Evolutionary conservation across 2,797 vertebrate species (phyloP).

Genomic region (Crocodylus rhombifer): DNA sequence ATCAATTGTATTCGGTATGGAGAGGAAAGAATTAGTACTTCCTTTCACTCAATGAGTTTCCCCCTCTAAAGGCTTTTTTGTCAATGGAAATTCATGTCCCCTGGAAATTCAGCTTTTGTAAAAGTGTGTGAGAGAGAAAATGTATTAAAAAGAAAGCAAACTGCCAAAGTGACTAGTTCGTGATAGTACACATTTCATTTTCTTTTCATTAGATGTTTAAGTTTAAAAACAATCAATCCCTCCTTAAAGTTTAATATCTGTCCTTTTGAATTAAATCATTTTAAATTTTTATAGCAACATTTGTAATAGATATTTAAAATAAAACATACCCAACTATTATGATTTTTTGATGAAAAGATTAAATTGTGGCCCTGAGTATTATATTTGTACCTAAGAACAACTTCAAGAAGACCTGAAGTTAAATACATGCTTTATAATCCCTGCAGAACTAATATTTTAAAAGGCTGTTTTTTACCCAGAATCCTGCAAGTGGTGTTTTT

Average conservation of each 20-base stretch:
- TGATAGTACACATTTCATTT: accelerated
- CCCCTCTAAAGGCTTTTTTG: no score
- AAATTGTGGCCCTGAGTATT: neutral
- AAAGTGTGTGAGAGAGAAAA: neutral
- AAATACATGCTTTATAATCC: neutral
- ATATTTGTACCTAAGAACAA: neutral
- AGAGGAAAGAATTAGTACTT: no score
- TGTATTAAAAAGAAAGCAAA: no score
- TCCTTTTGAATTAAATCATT: neutral
- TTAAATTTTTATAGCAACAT: neutral
- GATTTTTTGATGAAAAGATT: neutral
- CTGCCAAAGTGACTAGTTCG: neutral
- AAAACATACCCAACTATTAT: neutral
- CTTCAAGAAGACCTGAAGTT: constrained; percentile 30
- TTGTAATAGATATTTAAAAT: neutral
- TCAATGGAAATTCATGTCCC: neutral
- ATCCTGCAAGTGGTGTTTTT: neutral
- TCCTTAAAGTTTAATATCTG: neutral
- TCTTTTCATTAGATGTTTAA: neutral
- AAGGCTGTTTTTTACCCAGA: constrained; percentile 36
- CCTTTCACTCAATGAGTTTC: no score
- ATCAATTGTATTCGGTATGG: no score
- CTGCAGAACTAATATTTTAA: constrained; percentile 45
- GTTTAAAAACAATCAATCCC: neutral
- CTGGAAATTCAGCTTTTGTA: neutral